Base-by-base conservation (phyloP, 2,888 invertebrate species). In the Pandemis heparana region DNA sequence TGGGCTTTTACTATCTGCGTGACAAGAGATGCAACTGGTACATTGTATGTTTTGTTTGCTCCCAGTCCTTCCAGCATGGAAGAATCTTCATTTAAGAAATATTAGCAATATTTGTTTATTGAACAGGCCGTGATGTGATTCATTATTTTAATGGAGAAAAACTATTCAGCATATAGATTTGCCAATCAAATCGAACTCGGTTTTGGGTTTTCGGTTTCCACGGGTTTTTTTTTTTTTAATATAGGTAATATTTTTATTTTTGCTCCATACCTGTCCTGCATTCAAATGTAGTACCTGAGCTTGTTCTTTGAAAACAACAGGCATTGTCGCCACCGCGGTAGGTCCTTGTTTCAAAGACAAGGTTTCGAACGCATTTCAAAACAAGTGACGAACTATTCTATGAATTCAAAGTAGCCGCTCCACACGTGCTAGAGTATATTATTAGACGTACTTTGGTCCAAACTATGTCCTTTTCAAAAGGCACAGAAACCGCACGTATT, bases 341-440 rank as follows among this genome's bases (percentile, higher is more conserved):
- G 53, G 67, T 72, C 67, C 14, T 65, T 59, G 61, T 51, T 23
- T 53, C 16, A n/a, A 38, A 63, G 68, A 41, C 56, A n/a, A 60
- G 56, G n/a, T 69, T 10, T 39, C 16, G 41, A 43, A 60, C n/a
- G 32, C 51, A 67, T 67, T 67, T 67, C 18, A 56, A 41, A 68
- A 63, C 71, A 72, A 68, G 56, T 43, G 67, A 46, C 63, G 43
- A 59, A 68, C 62, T 41, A 46, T 38, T n/a, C 68, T 41, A 43
- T 12, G 48, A 56, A 71, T 72, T 72, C 68, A 62, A 72, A 68
- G 53, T 38, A 43, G 60, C n/a, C n/a, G 14, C 61, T 51, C 18
- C 18, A 59, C 43, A 51, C 51, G 51, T 53, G 53, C 16, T 8
- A 32, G 23, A 32, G 23, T 32, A 32, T 32, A 4, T 32, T 46